A percentile compares a stretch with the other conserved stretches of the same genome.
phyloP scores from a whole-genome alignment of 2,888 invertebrate species.

The Lingula anatina region DNA sequence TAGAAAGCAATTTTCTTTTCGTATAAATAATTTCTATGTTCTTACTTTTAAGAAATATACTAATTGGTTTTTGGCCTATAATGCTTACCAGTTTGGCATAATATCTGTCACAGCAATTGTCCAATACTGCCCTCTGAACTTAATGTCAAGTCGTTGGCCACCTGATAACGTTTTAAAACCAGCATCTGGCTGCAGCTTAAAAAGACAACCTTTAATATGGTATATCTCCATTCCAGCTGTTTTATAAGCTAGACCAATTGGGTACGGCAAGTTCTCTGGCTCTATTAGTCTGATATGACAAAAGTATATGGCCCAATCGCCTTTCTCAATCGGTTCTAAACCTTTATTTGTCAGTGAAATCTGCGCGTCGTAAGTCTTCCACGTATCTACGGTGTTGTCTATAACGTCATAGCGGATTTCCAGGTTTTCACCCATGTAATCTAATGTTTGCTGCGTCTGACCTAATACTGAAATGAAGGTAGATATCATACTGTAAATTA shows the following conservation, averaged over 20 bases:
- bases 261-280: constrained; percentile 22
- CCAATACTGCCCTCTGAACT: constrained; percentile 31
- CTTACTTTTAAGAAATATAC: too few relatives aligned
- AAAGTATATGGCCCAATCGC: constrained; percentile 35
- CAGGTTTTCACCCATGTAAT: too few relatives aligned
- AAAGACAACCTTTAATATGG: constrained; percentile 35
- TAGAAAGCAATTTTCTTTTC: too few relatives aligned
- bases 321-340: constrained; percentile 10
- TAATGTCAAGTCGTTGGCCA: constrained; percentile 21
- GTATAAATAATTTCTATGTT: too few relatives aligned
- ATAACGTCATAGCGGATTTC: too few relatives aligned
- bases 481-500: too few relatives aligned
- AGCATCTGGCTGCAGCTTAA: constrained; percentile 25
- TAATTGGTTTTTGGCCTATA: too few relatives aligned
- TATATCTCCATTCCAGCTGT: constrained; percentile 22
- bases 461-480: too few relatives aligned
- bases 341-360: constrained; percentile 26
- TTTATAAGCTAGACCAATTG: constrained; percentile 15
- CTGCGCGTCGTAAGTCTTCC: too few relatives aligned
- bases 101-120: constrained; percentile 31
- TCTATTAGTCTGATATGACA: constrained; percentile 38
- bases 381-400: too few relatives aligned
- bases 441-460: too few relatives aligned
- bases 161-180: constrained; percentile 23
- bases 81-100: constrained; percentile 41